Base-by-base conservation (phyloP, 2,888 invertebrate genomes). In the Ypsolopha scabrella region DNA sequence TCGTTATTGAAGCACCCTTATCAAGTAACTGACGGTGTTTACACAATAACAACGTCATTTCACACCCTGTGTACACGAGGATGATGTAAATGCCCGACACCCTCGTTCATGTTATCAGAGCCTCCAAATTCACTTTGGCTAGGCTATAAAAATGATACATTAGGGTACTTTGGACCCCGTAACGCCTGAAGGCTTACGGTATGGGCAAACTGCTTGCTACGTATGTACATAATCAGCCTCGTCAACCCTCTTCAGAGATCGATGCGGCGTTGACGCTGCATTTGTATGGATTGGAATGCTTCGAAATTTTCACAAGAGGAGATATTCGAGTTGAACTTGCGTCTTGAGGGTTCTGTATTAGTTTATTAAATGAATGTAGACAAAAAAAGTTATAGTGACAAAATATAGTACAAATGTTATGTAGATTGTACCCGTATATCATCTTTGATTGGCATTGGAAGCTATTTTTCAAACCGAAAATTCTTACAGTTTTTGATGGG, bases 91-190 rank as follows among this genome's bases (percentile, higher is more conserved):
- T 72, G 74, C 70, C 74, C 72, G 71, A 79, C 78, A 75, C 74
- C 73, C 74, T 70, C 74, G 63, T 74, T 69, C 74, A 62, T 75
- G 72, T 77, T 80, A 85, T 82, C 81, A 76, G 66, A 63, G 71
- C 43, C 74, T 70, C 72, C 75, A 78, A 80, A 83, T 83, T 85
- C 83, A 82, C 82, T 83, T 85, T 80, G 69, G 75, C 71, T 62
- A 58, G 64, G 70, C 74, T 64, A 78, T 85, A 83, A 83, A 83
- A 80, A 80, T 82, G 80, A 82, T 80, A 82, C 72, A 82, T 81
- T 55, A 69, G 58, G 59, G 68, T 66, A 75, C 72, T 80, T 75
- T 67, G 33, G 62, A 65, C 61, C 59, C 62, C 63, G 67, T 61
- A 71, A 68, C 68, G 72, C 74, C 74, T 69, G 63, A 67, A 67